Base-by-base conservation (phyloP, 1,140 invertebrate species). In the Pseudomyrmex flavicornis region DNA sequence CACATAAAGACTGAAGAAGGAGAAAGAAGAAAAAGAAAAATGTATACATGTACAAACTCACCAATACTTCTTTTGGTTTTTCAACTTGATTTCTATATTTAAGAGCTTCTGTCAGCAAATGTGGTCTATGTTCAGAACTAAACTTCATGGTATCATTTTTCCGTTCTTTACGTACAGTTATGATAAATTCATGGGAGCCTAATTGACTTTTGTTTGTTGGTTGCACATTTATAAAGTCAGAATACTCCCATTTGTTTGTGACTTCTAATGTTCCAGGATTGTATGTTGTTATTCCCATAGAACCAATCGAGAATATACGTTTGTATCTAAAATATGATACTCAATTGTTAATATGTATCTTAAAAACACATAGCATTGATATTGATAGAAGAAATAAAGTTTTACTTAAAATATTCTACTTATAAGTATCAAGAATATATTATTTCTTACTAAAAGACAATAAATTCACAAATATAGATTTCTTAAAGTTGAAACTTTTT, bases 71-170 rank as follows among this genome's bases (percentile, higher is more conserved):
- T 91, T 97, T 97, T 44, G 96, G 95, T 92, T 97, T 97, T 92
- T 97, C 97, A 95, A 98, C 98, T 88, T 96, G 95, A 92, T 96
- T 95, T 89, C 97, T 96, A 91, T 96, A 97, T 91, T 96, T 97
- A 68, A 99, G 95, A 85, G 98, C 98, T 91, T 99, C 98, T 15
- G 98, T 99, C 26, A 99, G 94, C 85, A 99, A 96, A 87, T 99
- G 96, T 77, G 97, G 96, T 91, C 99, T 96, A 93, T 98, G 97
- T 91, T 99, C 99, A 4, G 98, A 98, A n/a, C 98, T 99, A 93
- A 99, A 99, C 91, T 97, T 98, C 97, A 99, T 99, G 17, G 97
- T 97, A 91, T 99, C 99, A 66, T 96, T 95, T 95, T 99, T 99
- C 93, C 97, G 96, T 52, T 98, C 97, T 92, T 98, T 99, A 85